These are phyloP conservation scores for Hemichromis elongatus DNA, from an alignment of 2,113 vertebrate genomes.

Conservation along the genomic window DNA sequence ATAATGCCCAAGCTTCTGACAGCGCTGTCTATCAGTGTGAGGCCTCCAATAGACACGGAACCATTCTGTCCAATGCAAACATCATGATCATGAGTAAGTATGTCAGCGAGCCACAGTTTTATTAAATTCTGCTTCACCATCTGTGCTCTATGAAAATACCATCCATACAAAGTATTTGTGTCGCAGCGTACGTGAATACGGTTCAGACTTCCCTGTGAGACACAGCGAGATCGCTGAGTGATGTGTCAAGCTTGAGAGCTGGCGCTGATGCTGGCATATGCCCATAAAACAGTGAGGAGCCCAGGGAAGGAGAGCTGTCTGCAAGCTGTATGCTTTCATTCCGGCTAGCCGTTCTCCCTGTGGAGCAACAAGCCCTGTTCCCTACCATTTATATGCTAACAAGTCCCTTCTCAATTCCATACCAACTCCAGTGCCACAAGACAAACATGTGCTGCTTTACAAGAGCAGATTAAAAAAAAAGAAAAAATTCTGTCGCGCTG, in stretches of 20 bases:
- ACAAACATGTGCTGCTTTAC: conserved; percentile 60
- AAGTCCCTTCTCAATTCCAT: conserved; percentile 22
- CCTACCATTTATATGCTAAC: conserved; percentile 65
- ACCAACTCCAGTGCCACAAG: conserved; percentile 27
- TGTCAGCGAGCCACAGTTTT: background rate
- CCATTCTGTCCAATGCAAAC: conserved; percentile 85
- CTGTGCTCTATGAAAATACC: background rate
- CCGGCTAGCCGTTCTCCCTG: background rate
- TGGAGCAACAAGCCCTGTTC: conserved; percentile 18
- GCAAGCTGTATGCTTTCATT: conserved; percentile 8
- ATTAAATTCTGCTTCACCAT: background rate
- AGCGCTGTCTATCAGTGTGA: conserved; percentile 92
- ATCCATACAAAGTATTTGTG: background rate
- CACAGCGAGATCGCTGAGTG: conserved; percentile 9
- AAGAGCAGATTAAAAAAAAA: conserved; percentile 28
- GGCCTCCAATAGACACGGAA: conserved; percentile 85
- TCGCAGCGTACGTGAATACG: background rate
- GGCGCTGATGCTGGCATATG: conserved; percentile 1
- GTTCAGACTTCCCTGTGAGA: conserved; percentile 24
- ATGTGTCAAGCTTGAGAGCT: background rate
- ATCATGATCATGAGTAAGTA: conserved; percentile 88
- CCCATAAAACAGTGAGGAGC: conserved; percentile 17
- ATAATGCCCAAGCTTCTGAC: conserved; percentile 79
- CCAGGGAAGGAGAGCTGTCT: conserved; percentile 1
- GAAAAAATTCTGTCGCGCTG: background rate